Conservation (phyloP, 2,888 invertebrate genomes). For the Noctua pronuba region DNA sequence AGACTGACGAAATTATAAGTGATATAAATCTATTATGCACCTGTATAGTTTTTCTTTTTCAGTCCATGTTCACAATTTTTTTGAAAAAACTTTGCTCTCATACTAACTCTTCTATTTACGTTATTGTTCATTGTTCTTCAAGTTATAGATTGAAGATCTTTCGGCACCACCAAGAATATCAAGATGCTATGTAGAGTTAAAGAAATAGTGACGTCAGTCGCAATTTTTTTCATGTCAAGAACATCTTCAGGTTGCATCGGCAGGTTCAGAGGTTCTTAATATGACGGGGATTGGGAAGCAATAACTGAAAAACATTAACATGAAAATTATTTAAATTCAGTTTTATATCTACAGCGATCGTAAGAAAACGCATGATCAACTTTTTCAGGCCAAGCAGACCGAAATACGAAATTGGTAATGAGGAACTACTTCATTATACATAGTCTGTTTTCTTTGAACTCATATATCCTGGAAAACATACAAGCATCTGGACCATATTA, state of each 20-base stretch:
- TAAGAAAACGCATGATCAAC: background rate
- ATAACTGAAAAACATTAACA: background rate
- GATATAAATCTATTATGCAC: too few species aligned
- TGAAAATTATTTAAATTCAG: background rate
- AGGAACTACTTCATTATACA: slow-evolving; percentile 7
- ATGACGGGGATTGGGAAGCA: background rate
- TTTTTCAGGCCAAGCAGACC: slow-evolving; percentile 22
- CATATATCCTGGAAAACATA: slow-evolving; percentile 19
- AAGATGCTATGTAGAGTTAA: background rate
- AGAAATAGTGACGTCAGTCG: background rate
- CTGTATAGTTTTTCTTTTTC: background rate
- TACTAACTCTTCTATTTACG: background rate
- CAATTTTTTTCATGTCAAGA: background rate
- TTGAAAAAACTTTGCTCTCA: background rate
- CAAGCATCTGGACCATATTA: slow-evolving; percentile 36
- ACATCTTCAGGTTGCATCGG: background rate
- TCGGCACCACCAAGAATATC: too few species aligned
- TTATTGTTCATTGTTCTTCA: background rate
- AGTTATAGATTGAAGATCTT: background rate
- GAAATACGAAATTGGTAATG: slow-evolving; percentile 5
- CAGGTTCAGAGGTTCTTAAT: background rate
- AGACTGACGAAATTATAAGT: too few species aligned
- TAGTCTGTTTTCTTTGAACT: slow-evolving; percentile 32
- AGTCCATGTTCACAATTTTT: background rate
- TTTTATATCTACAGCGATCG: background rate